A percentile compares a stretch with the other conserved stretches of the same genome.
Evolutionary conservation across 1,140 invertebrate species (phyloP).

Genomic region (Paraescarpia echinospica): DNA sequence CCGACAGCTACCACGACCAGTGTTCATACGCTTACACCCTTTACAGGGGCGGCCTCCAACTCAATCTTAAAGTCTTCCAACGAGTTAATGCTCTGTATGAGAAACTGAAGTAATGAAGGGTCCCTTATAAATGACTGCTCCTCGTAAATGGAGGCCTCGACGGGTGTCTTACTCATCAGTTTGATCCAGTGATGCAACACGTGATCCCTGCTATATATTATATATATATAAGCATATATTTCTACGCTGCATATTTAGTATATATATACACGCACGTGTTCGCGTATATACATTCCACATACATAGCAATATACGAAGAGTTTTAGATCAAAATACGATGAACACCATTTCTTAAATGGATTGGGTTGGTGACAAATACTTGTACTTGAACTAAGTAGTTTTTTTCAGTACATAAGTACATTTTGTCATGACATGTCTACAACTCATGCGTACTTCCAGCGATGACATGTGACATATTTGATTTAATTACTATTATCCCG

Average conservation of each 20-base stretch:
- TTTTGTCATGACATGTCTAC: too few relatives aligned
- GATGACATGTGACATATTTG: too few relatives aligned
- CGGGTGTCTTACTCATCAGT: slow-evolving; percentile 80
- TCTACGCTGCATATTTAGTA: not conserved
- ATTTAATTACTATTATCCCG: too few relatives aligned
- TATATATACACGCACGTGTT: not conserved
- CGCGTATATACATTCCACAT: not conserved
- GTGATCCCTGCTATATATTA: slow-evolving; percentile 83
- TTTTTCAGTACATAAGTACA: too few relatives aligned
- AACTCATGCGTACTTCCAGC: too few relatives aligned
- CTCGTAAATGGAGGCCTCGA: slow-evolving; percentile 92
- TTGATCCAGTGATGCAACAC: slow-evolving; percentile 85
- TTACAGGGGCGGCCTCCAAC: slow-evolving; percentile 90
- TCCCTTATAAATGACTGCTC: slow-evolving; percentile 91
- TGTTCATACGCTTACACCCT: slow-evolving; percentile 73
- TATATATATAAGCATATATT: not conserved
- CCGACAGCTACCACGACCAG: not conserved
- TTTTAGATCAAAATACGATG: too few relatives aligned
- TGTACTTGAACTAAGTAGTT: too few relatives aligned
- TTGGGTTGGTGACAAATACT: too few relatives aligned
- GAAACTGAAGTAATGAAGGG: slow-evolving; percentile 78
- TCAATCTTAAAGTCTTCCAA: slow-evolving; percentile 90
- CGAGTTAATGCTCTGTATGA: slow-evolving; percentile 88
- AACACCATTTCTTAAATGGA: too few relatives aligned
- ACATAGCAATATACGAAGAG: too few relatives aligned